Percentiles rank a stretch among this genome's conserved stretches.
These are phyloP conservation scores for Pseudorhombus dupliciocellatus DNA, from an alignment of 2,113 vertebrate genomes.

Conservation along the genomic window DNA sequence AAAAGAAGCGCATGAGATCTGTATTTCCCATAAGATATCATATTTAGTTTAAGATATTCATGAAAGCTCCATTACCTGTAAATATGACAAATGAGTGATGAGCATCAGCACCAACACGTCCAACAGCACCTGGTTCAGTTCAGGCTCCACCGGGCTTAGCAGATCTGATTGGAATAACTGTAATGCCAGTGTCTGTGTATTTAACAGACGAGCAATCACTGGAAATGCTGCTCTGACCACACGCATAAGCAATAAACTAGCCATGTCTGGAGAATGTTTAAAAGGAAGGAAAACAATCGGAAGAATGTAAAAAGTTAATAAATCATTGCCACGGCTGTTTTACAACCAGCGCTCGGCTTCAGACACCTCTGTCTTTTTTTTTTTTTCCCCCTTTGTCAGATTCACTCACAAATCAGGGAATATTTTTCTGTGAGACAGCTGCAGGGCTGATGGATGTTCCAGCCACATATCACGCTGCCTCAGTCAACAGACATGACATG, in stretches of 20 bases:
- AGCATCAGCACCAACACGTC: neutral
- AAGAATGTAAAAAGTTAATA: constrained; percentile 53
- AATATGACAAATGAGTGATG: neutral
- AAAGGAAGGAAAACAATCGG: constrained; percentile 33
- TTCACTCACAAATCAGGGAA: constrained; percentile 42
- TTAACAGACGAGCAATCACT: constrained; percentile 26
- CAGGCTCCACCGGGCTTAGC: neutral
- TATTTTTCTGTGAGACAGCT: constrained; percentile 59
- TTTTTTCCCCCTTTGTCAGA: constrained; percentile 25
- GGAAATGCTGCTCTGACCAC: constrained; percentile 3
- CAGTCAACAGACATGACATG: constrained; percentile 62
- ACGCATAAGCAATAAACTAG: constrained; percentile 11
- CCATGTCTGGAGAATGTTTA: constrained; percentile 12
- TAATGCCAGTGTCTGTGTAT: constrained; percentile 14
- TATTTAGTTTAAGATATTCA: neutral
- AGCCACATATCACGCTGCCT: constrained; percentile 64
- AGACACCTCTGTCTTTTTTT: constrained; percentile 38
- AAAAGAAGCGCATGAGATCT: neutral
- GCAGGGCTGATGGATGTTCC: constrained; percentile 50
- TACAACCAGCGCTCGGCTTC: constrained; percentile 33
- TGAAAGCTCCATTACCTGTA: neutral
- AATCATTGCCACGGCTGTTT: constrained; percentile 50
- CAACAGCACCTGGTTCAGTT: neutral
- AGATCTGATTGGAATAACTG: constrained; percentile 7
- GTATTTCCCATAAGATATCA: neutral